These are phyloP conservation scores for Calameuta filiformis DNA, from an alignment of 2,888 invertebrate species.

Conservation along the genomic window DNA sequence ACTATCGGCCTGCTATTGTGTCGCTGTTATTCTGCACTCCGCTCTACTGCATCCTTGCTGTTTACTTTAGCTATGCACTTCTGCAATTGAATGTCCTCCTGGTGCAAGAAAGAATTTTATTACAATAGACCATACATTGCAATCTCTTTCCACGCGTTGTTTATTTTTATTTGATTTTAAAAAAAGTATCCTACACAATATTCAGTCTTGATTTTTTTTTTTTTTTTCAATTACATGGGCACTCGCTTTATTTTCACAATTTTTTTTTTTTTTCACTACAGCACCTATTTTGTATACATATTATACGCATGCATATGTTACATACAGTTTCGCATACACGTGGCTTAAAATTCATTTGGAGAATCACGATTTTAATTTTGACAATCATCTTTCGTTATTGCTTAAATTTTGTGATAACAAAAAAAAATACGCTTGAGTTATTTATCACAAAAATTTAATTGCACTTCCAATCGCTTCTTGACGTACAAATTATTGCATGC, in stretches of 20 bases:
- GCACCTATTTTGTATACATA: neutral
- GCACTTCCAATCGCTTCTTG: neutral
- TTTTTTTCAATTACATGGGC: constrained; percentile 4
- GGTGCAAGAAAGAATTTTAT: neutral
- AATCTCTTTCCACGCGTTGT: neutral
- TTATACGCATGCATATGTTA: neutral
- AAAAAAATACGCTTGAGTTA: neutral
- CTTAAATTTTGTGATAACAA: neutral
- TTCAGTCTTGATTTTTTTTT: neutral
- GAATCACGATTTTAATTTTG: neutral
- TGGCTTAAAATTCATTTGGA: neutral
- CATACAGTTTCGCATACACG: neutral
- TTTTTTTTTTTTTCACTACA: neutral
- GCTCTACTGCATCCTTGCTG: neutral
- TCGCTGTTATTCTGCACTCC: constrained; percentile 42
- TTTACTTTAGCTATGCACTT: neutral
- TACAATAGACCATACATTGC: neutral
- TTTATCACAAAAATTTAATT: neutral
- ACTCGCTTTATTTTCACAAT: constrained; percentile 20
- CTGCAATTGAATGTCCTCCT: neutral
- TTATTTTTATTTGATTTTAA: neutral
- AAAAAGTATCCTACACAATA: neutral
- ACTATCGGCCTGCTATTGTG: constrained; percentile 61
- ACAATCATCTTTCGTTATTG: neutral
- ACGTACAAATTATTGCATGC: neutral